A percentile compares a stretch with the other conserved stretches of the same genome.
These are phyloP conservation scores for Cepaea nemoralis DNA, from an alignment of 1,140 invertebrate genomes.

Conservation along the genomic window DNA sequence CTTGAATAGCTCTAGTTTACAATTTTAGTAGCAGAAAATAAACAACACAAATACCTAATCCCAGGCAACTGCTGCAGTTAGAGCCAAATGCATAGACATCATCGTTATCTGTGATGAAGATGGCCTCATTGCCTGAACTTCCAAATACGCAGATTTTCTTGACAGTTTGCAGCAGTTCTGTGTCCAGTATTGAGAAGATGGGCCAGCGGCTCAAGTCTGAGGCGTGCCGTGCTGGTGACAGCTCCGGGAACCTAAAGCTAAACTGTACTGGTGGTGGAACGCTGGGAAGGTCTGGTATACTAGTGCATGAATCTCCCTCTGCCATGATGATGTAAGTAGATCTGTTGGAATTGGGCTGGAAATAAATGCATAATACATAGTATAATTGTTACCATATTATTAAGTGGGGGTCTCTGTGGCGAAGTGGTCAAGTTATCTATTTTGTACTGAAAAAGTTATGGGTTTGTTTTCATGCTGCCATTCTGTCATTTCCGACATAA, in stretches of 20 bases:
- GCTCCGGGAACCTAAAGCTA: constrained; percentile 14
- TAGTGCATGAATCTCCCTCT: background rate
- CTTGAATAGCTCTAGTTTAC: no score
- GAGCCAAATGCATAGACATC: constrained; percentile 78
- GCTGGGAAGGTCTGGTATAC: background rate
- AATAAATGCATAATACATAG: no score
- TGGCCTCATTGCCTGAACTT: constrained; percentile 78
- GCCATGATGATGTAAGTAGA: no score
- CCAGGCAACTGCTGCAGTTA: constrained; percentile 77
- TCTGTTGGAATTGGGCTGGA: no score
- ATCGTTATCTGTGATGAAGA: constrained; percentile 78
- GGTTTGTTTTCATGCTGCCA: no score
- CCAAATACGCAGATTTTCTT: constrained; percentile 78
- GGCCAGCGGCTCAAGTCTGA: constrained; percentile 77
- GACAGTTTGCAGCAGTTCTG: constrained; percentile 74
- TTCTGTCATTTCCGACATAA: no score
- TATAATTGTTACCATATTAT: no score
- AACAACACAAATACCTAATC: constrained; percentile 73
- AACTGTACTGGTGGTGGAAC: background rate
- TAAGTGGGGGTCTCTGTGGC: no score
- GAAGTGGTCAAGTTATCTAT: no score
- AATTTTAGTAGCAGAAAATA: no score
- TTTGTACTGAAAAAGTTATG: no score
- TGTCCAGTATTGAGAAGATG: constrained; percentile 76
- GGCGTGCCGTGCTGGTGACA: constrained; percentile 40